A percentile compares a stretch with the other conserved stretches of the same genome.
Conservation (phyloP, 2,797 vertebrate genomes). For the Picus viridis region DNA sequence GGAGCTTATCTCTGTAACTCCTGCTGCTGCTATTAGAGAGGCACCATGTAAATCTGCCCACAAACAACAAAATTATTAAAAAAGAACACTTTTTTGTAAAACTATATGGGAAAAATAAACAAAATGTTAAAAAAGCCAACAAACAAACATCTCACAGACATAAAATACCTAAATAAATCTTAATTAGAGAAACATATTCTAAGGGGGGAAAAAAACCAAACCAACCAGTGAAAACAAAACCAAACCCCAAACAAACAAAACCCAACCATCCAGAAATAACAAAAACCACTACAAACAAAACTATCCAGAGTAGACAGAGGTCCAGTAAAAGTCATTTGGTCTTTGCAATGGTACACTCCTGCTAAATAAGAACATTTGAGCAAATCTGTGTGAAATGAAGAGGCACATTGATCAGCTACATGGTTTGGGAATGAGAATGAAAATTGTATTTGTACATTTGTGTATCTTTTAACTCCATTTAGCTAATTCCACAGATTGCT, state of each 20-base stretch:
- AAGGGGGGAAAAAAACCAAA: neutral
- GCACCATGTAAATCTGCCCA: constrained; percentile 16
- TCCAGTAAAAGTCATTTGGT: neutral
- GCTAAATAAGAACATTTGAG: constrained; percentile 15
- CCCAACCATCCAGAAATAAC: accelerated
- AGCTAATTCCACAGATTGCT: neutral
- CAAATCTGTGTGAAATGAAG: constrained; percentile 17
- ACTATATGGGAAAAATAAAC: neutral
- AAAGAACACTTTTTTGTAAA: neutral
- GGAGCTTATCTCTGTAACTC: constrained; percentile 55
- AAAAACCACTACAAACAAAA: neutral
- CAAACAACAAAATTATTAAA: neutral
- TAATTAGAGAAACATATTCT: neutral
- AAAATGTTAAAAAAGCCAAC: neutral
- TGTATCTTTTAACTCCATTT: constrained; percentile 7
- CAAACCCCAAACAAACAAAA: accelerated
- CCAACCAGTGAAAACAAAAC: too few species aligned
- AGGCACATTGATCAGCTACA: neutral
- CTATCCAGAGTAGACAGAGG: neutral
- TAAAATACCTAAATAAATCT: neutral
- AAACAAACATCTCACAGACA: neutral
- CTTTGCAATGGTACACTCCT: constrained; percentile 24
- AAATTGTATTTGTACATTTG: constrained; percentile 6
- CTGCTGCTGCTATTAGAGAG: neutral
- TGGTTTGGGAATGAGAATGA: constrained; percentile 9